Evolutionary conservation across 1,140 invertebrate species (phyloP).

Genomic region (Calosoma granatense): DNA sequence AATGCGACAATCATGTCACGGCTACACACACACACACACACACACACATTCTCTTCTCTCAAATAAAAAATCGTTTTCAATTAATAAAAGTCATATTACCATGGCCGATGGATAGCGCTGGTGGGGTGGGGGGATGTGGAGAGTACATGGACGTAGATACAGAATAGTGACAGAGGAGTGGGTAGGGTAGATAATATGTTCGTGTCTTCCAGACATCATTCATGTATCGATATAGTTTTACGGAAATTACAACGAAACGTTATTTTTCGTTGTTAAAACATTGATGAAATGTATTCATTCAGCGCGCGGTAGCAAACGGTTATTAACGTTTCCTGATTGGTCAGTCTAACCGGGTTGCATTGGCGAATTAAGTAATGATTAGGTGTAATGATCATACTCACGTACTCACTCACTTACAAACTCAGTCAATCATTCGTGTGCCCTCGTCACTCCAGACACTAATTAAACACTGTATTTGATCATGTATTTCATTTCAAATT

Average conservation of each 20-base stretch:
- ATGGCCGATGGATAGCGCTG: not conserved
- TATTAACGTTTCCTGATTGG: no score
- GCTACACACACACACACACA: no score
- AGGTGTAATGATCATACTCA: no score
- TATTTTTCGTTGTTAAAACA: not conserved
- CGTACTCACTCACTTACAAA: no score
- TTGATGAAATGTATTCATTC: not conserved
- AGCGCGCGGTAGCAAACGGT: no score
- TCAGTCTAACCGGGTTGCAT: no score
- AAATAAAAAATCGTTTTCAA: not conserved
- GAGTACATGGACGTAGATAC: not conserved
- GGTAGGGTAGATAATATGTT: slow-evolving; percentile 30
- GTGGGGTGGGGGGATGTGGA: not conserved
- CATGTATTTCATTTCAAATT: no score
- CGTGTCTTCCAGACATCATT: slow-evolving; percentile 32
- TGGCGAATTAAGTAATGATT: no score
- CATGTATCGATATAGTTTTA: slow-evolving; percentile 18
- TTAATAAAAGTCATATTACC: not conserved
- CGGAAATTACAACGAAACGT: not conserved
- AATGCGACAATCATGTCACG: not conserved
- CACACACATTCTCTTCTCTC: no score
- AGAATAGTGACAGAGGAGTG: not conserved
- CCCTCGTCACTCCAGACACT: no score
- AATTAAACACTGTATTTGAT: no score
- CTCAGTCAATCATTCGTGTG: no score